Conservation (phyloP, 2,888 invertebrate genomes). For the Helicoverpa assulta region DNA sequence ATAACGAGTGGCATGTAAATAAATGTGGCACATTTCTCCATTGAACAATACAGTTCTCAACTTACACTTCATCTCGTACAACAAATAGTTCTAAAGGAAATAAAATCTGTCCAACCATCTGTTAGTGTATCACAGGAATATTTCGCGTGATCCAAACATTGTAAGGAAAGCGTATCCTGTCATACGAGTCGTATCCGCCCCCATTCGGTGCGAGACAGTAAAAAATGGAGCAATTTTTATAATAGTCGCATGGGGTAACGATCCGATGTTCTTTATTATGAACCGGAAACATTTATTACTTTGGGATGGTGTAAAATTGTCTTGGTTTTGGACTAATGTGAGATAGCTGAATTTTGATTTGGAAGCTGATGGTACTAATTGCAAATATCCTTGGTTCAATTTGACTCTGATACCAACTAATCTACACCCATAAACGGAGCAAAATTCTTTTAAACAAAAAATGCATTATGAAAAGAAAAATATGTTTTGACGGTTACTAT, state of each 20-base stretch:
- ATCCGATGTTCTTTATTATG: slow-evolving; percentile 85
- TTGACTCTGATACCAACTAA: too few species aligned
- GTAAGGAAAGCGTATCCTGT: slow-evolving; percentile 86
- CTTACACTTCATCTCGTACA: slow-evolving; percentile 12
- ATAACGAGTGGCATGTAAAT: too few species aligned
- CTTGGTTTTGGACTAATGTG: slow-evolving; percentile 26
- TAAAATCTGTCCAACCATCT: slow-evolving; percentile 74
- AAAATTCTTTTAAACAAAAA: too few species aligned
- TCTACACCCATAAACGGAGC: too few species aligned
- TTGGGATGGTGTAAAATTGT: slow-evolving; percentile 76
- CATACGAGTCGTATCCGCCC: slow-evolving; percentile 89
- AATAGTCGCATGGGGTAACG: slow-evolving; percentile 82
- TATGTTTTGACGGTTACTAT: too few species aligned
- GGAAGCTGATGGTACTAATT: not conserved
- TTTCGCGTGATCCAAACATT: slow-evolving; percentile 84
- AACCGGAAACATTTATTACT: slow-evolving; percentile 88
- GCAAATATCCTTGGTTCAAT: too few species aligned
- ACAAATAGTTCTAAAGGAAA: slow-evolving; percentile 47
- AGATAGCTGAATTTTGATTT: slow-evolving; percentile 13
- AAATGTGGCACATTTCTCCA: too few species aligned
- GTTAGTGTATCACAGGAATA: slow-evolving; percentile 81
- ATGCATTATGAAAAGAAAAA: too few species aligned
- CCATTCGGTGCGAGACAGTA: slow-evolving; percentile 82
- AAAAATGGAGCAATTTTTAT: slow-evolving; percentile 89
- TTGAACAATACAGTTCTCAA: not conserved